Base-by-base conservation (phyloP, 2,888 invertebrate species). In the Melanophora roralis region DNA sequence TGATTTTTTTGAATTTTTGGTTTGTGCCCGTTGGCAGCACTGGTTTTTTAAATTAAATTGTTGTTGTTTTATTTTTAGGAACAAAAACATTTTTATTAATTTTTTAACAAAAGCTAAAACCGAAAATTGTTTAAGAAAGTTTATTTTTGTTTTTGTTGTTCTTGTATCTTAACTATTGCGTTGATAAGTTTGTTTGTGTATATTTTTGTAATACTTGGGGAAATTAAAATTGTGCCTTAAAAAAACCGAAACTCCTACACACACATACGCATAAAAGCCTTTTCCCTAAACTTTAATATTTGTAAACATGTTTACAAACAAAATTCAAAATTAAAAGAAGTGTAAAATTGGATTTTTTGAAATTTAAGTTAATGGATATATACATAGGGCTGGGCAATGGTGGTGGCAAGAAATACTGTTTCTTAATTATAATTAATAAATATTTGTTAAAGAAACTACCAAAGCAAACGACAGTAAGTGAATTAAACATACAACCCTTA, bases 341-440 rank as follows among this genome's bases (percentile, higher is more conserved):
- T 21, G 3, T 8, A 57, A 11, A 5, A 12, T 1, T n/a, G n/a
- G n/a, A n/a, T n/a, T n/a, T n/a, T n/a, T 27, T 27, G 27, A 6
- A 5, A 27, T 3, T 27, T 27, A 27, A 27, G 27, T 3, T 51
- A 27, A 14, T n/a, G 27, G 27, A 27, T 27, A 45, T 16, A 43
- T 16, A 6, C 7, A 7, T 19, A 45, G 21, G 45, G 19, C 4
- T 11, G 45, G 45, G 6, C 1, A n/a, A 23, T 27, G 1, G 2
- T 23, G 7, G 6, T 5, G 23, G 8, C 14, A 51, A 47, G 68
- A 47, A 23, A 62, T 45, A 36, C 62, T 72, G 62, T 62, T 51
- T 60, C 71, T 62, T 72, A 62, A 72, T 72, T 72, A 62, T 72
- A 62, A 45, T 21, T 53, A 72, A 72, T 62, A 72, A 72, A 72